phyloP scores from a whole-genome alignment of 1,140 invertebrate species.

The Scylla paramamosain region DNA sequence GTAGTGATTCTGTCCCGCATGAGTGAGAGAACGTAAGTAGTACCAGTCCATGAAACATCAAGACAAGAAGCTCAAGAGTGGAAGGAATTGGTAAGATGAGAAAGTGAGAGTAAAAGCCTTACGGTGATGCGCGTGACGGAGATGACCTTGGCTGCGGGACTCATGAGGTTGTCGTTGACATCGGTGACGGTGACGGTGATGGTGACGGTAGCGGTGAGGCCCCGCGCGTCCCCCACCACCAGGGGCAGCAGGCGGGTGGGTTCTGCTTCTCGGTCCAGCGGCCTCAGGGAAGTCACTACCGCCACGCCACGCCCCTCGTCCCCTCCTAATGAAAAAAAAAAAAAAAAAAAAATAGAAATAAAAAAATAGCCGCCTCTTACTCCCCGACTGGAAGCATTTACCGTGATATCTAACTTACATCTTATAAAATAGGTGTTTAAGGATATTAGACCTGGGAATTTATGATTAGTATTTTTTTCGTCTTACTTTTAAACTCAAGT shows the following conservation, averaged over 20 bases:
- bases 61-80: too few relatives aligned
- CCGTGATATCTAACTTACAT: too few relatives aligned
- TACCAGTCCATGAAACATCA: too few relatives aligned
- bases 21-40: too few relatives aligned
- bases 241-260: slow-evolving; percentile 91
- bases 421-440: too few relatives aligned
- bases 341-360: too few relatives aligned
- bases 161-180: slow-evolving; percentile 70
- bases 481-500: too few relatives aligned
- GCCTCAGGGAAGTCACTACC: slow-evolving; percentile 47
- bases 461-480: too few relatives aligned
- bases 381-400: not conserved
- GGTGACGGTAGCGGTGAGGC: slow-evolving; percentile 83
- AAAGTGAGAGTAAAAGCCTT: not conserved
- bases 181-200: slow-evolving; percentile 69
- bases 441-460: too few relatives aligned
- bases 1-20: too few relatives aligned
- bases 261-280: slow-evolving; percentile 82
- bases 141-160: slow-evolving; percentile 81
- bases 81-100: too few relatives aligned
- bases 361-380: not conserved
- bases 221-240: slow-evolving; percentile 92
- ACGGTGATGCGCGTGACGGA: slow-evolving; percentile 79
- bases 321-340: not conserved
- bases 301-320: slow-evolving; percentile 5